Evolutionary conservation across 1,140 invertebrate genomes (phyloP), one percentile per base, ranked within the genome.

Genomic region (Xylocopa sonorina): DNA sequence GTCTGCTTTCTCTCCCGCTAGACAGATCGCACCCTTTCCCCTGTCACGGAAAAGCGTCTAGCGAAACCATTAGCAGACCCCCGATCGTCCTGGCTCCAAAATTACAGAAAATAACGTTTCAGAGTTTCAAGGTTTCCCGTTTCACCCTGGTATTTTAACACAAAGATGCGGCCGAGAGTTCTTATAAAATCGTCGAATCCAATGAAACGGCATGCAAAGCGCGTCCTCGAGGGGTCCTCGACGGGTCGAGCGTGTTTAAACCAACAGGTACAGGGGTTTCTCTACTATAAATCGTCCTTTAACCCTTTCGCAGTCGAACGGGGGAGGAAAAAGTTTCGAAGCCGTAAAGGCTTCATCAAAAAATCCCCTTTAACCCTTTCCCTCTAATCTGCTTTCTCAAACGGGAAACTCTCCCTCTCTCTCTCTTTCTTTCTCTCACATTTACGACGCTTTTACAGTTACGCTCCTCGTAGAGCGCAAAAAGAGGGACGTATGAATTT

Each of bases 401-500:
- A n/a, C 57, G 48, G 41, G n/a, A n/a, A 14, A 73, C 18, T 3
- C 14, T n/a, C 48, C 21, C 32, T 2, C 12, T n/a, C 48, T n/a
- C 32, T 2, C 12, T n/a, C 18, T 3, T 14, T n/a, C 48, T n/a
- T 27, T 2, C 12, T n/a, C 2, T n/a, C 48, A 60, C 21, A 27
- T 87, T 86, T 86, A 82, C 66, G 86, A 68, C 68, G 77, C 74
- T 81, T 86, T 84, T 79, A 85, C 84, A 80, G 86, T 87, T 84
- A 84, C 55, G 34, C 32, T 62, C 29, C 29, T 29, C 4, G 21
- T n/a, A 0, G 7, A 1, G 16, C 0, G 48, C 21, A 14, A 48
- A 68, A 21, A 41, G 4, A 64, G 27, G 16, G n/a, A 10, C n/a
- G 27, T n/a, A 24, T 0, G n/a, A 18, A 24, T 74, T 50, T 79